Base-by-base conservation (phyloP, 2,888 invertebrate genomes). In the Anodontia alba region DNA sequence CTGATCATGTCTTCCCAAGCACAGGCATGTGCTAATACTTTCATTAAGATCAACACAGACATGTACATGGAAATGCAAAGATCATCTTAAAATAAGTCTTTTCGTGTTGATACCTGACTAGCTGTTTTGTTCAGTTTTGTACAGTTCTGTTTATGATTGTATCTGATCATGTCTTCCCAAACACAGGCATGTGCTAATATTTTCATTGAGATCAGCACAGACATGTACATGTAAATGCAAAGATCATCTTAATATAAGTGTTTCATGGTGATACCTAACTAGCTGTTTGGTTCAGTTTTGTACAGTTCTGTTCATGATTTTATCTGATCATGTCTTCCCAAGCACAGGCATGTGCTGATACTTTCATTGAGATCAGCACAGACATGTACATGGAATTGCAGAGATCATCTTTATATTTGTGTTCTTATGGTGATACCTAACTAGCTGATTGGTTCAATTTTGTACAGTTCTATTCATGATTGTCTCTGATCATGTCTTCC, bases 111-210 rank as follows among this genome's bases (percentile, higher is more conserved):
- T n/a, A n/a, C n/a, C n/a, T n/a, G n/a, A n/a, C n/a, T n/a, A n/a
- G n/a, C n/a, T n/a, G n/a, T n/a, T n/a, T n/a, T n/a, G n/a, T n/a
- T n/a, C n/a, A n/a, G n/a, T n/a, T n/a, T n/a, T n/a, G n/a, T n/a
- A n/a, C n/a, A n/a, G n/a, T n/a, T n/a, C n/a, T n/a, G n/a, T n/a
- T n/a, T n/a, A n/a, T n/a, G n/a, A n/a, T 46, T 20, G 46, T 46
- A 46, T 15, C 20, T 46, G n/a, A 46, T 46, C 23, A 54, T 54
- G 8, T 5, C 20, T 8, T 54, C 54, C 26, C 54, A 54, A 54
- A 26, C 54, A 54, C 46, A 54, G 54, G 26, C 54, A 54, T 54
- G 54, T 54, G 54, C 54, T 54, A 54, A 54, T 54, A 26, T 26
- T 2, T 23, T 8, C 2, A 26, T 23, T 8, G 17, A 54, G 54